Base-by-base conservation (phyloP, 1,140 invertebrate species). In the Diabrotica undecimpunctata region DNA sequence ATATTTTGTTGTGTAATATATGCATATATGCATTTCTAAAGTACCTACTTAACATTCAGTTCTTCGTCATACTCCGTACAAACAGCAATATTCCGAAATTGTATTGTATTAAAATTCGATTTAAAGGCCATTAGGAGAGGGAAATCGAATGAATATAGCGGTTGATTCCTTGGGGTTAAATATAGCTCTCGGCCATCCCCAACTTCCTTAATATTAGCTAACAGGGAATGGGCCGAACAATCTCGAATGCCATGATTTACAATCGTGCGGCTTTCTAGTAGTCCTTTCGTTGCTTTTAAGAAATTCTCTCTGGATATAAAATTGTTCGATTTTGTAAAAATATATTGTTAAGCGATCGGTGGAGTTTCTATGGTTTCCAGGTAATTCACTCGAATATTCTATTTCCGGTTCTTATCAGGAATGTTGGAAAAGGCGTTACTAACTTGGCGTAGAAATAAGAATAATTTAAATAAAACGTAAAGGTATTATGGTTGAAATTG, bases 131-230 rank as follows among this genome's bases (percentile, higher is more conserved):
- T 57, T 57, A 57, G 8, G 25, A 55, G 10, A 57, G 55, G 36
- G 37, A 37, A 57, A 57, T 57, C 55, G 55, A 38, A 57, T 57
- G 55, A 57, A 57, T 57, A 57, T 38, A 57, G 37, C 55, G 55
- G 41, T 46, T 46, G 41, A 57, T 25, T 35, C 37, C 36, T 57
- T 7, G 36, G 55, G 55, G 55, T 57, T 57, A 57, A 57, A 57
- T 57, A 57, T 57, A 38, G 55, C 55, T 57, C 38, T 7, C 2
- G 55, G 55, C 55, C 36, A 38, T 57, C 25, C 55, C n/a, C 36
- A 57, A 57, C 25, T 57, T 57, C 55, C 55, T 57, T 57, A 57
- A 57, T 57, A 57, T 57, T 57, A 57, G 55, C 55, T 57, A 57
- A 57, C 55, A 57, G 35, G 11, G 55, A 57, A 57, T 57, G 55